Percentiles rank a stretch among this genome's conserved stretches.
Evolutionary conservation across 2,888 invertebrate species (phyloP).

Genomic region (Nomada ruficornis): DNA sequence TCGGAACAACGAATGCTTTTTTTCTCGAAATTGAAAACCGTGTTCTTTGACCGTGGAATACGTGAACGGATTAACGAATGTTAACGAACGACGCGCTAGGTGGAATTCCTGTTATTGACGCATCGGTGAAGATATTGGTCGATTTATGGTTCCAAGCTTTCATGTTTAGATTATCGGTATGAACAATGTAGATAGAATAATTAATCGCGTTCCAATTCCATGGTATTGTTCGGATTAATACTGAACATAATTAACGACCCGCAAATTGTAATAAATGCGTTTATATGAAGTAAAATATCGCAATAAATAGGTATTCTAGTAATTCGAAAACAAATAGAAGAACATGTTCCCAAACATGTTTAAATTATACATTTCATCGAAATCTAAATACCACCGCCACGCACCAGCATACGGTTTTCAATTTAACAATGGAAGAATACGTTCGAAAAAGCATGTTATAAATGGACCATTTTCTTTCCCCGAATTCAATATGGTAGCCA

Average conservation of each 20-base stretch:
- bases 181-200: neutral
- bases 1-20: neutral
- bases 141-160: neutral
- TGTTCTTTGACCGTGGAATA: neutral
- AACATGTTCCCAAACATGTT: too few species aligned
- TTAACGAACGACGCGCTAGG: neutral
- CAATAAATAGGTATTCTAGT: neutral
- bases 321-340: neutral
- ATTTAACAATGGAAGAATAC: too few species aligned
- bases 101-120: neutral
- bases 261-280: constrained; percentile 3
- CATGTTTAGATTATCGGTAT: neutral
- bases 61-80: neutral
- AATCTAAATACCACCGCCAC: too few species aligned
- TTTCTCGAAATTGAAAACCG: too few species aligned
- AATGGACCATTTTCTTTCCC: too few species aligned
- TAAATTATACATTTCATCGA: too few species aligned
- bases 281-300: neutral
- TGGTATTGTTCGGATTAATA: neutral
- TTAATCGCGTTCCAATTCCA: constrained; percentile 1
- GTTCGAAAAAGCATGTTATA: too few species aligned
- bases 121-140: neutral
- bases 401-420: too few species aligned
- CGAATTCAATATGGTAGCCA: too few species aligned
- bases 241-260: neutral